Conservation (phyloP, 2,888 invertebrate species). For the Eudasyphora cyanicolor region DNA sequence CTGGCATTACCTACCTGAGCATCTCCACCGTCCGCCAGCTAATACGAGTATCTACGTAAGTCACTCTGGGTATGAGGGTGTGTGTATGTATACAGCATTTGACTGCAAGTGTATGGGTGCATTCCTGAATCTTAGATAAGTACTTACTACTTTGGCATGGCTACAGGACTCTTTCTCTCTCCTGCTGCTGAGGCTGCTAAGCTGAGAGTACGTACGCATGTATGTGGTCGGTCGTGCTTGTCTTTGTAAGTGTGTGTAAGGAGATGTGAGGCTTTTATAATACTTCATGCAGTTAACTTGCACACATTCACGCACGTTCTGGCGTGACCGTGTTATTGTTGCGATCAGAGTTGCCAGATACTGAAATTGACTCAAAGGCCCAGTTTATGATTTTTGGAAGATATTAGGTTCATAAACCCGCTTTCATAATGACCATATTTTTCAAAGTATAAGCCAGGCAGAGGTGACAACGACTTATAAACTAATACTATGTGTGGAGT, state of each 20-base stretch:
- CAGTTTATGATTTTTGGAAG: no score
- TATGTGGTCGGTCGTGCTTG: no score
- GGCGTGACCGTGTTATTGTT: neutral
- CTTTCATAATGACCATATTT: no score
- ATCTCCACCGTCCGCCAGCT: neutral
- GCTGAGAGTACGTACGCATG: no score
- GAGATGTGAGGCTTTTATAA: neutral
- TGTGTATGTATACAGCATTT: neutral
- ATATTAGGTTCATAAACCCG: no score
- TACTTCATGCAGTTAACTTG: neutral
- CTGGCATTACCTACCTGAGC: slow-evolving; percentile 57
- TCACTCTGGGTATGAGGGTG: neutral
- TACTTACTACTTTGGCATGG: neutral
- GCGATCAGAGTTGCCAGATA: neutral
- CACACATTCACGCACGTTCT: slow-evolving; percentile 6
- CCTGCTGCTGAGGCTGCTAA: no score
- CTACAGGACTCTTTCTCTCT: neutral
- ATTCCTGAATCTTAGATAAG: slow-evolving; percentile 27
- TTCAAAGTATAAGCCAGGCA: no score
- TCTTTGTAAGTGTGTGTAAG: neutral
- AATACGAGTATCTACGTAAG: neutral
- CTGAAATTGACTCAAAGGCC: no score
- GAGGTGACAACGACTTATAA: no score
- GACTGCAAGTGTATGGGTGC: neutral
- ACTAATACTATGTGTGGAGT: no score